phyloP scores from a whole-genome alignment of 2,888 invertebrate species.

The Eupeodes luniger region DNA sequence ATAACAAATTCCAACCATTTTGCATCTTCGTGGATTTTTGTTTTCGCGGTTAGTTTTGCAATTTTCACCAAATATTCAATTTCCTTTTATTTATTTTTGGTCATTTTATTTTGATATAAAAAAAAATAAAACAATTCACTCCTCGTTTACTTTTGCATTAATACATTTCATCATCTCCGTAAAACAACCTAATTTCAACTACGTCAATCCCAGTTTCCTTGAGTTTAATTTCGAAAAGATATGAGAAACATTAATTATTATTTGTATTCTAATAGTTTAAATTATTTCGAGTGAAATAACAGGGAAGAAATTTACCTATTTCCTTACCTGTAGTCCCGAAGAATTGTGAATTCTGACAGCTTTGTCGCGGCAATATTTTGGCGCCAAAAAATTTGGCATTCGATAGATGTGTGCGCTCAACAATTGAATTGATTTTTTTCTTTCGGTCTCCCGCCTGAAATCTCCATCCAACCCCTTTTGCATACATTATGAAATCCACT shows the following conservation, averaged over 20 bases:
- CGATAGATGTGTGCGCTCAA: slow-evolving; percentile 65
- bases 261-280: not conserved
- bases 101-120: not conserved
- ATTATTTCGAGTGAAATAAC: not conserved
- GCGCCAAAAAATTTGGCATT: slow-evolving; percentile 70
- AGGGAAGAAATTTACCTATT: not conserved
- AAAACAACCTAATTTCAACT: not conserved
- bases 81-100: not conserved
- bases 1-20: not conserved
- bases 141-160: not conserved
- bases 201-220: not conserved
- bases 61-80: not conserved
- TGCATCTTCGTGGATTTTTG: slow-evolving; percentile 37
- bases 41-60: slow-evolving; percentile 46
- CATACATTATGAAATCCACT: slow-evolving; percentile 56
- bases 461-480: slow-evolving; percentile 17
- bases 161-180: not conserved
- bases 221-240: slow-evolving; percentile 1
- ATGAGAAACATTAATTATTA: not conserved
- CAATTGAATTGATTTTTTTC: slow-evolving; percentile 60
- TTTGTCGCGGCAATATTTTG: slow-evolving; percentile 43
- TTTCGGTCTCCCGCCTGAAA: slow-evolving; percentile 12
- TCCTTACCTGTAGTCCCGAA: not conserved
- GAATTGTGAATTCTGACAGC: slow-evolving; percentile 53
- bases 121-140: not conserved